Percentiles rank a stretch among this genome's conserved stretches.
These are phyloP conservation scores for Drosophila bocqueti DNA, from an alignment of 1,140 invertebrate genomes.

Conservation along the genomic window DNA sequence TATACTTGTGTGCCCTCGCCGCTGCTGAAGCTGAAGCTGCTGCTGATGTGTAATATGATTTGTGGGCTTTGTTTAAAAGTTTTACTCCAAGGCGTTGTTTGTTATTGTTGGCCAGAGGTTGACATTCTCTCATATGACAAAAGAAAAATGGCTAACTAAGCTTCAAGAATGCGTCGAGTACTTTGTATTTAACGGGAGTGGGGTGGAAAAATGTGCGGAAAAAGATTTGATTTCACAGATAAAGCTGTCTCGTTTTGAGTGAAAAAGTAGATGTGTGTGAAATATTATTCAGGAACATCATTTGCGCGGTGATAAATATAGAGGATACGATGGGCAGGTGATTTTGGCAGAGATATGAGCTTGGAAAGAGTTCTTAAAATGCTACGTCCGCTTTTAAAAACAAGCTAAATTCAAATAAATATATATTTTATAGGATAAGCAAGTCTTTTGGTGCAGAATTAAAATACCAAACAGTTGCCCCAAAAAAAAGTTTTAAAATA, in stretches of 20 bases:
- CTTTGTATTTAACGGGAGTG: conserved; percentile 7
- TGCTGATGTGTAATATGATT: conserved; percentile 62
- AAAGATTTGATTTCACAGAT: conserved; percentile 37
- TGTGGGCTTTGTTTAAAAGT: conserved; percentile 72
- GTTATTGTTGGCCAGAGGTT: conserved; percentile 48
- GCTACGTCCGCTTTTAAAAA: too few species aligned
- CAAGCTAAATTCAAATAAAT: not conserved
- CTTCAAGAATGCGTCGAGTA: conserved; percentile 32
- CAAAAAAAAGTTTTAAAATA: too few species aligned
- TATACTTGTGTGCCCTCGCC: conserved; percentile 36
- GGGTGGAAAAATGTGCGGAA: not conserved
- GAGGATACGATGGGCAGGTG: not conserved
- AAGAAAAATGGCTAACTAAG: conserved; percentile 60
- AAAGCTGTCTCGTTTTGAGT: conserved; percentile 12
- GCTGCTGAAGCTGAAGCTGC: conserved; percentile 7
- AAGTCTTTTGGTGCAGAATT: too few species aligned
- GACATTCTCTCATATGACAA: conserved; percentile 57
- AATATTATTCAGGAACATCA: not conserved
- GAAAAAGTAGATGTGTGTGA: conserved; percentile 32
- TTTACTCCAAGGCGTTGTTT: conserved; percentile 56
- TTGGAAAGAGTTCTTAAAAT: not conserved
- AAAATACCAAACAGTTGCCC: too few species aligned
- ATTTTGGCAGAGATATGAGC: not conserved
- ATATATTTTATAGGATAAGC: too few species aligned
- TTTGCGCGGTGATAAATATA: not conserved